Base-by-base conservation (phyloP, 2,797 vertebrate species). In the Aphelocoma californica region DNA sequence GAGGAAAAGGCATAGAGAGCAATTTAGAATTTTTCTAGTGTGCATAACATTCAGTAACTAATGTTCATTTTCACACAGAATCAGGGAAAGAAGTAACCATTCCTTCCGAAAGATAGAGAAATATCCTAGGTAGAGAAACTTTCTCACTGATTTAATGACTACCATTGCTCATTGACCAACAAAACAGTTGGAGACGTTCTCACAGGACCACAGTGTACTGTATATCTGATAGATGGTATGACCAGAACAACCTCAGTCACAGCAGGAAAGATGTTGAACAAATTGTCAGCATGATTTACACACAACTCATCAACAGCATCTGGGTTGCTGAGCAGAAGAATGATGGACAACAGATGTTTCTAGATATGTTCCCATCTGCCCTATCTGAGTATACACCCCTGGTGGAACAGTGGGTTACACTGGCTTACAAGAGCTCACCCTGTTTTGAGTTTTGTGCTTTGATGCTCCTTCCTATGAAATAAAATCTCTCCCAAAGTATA, bases 321-420 rank as follows among this genome's bases (percentile, higher is more conserved):
- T 98, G 97, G 96, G 93, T 81, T 97, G 86, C 97, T 97, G 94
- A 95, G 93, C 91, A 95, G 95, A 98, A 97, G 96, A 98, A 94
- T 97, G 97, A 98, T 98, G 97, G 96, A 94, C 92, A 98, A 96
- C 98, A 98, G 98, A 98, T 98, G 98, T 97, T 98, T 93, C 93
- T 86, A 96, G 96, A 97, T 97, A 96, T 96, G 89, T 77, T 97
- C 91, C 97, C 97, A 98, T 98, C 97, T 98, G 97, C 93, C 95
- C 90, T 97, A 87, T 92, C 69, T 95, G 92, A 96, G 94, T 85
- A 96, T 66, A 97, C 66, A 91, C 97, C 88, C 95, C 88, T 58
- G 51, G 88, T 89, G 94, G 96, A 97, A 97, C 96, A 96, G 93
- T 94, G 91, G 73, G 75, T 93, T 95, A 92, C 93, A 91, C 65